Evolutionary conservation across 2,113 vertebrate species (phyloP), one percentile per base, ranked within the genome.

Genomic region (Phylloscopus whistleri): DNA sequence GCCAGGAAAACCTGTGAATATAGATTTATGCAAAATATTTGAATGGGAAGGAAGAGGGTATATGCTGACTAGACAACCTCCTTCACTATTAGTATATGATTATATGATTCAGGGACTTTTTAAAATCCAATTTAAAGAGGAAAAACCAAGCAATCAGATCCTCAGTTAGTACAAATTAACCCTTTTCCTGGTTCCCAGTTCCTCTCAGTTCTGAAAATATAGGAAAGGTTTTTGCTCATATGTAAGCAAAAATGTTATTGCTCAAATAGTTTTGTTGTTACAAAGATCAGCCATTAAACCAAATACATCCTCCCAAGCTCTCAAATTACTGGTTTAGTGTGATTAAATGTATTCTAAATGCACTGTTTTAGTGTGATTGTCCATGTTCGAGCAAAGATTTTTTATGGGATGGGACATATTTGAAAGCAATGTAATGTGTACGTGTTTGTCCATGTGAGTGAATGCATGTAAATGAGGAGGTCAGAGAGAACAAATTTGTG

Each of bases 371-470:
- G 6, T 28, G 24, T 43, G 51, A 73, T 62, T 64, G 9, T 30
- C 7, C 7, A 7, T 9, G 13, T 72, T 78, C 28, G 9, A 53
- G 10, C 33, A 24, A 7, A 31, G 24, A 24, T 31, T 91, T 91
- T 78, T 75, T 37, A 74, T 69, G 41, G 5, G 6, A 31, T 12
- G 17, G 6, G 13, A 87, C 9, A 3, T 56, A 22, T 69, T 55
- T 49, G 58, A 83, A 83, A 85, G 19, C 39, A 64, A 15, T 24
- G 18, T 26, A 18, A 5, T 22, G 4, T 26, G 10, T 16, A 7
- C 0, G 0, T 63, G 27, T 49, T 69, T 84, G 11, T 53, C 37
- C 2, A 1, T 11, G 10, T 31, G 19, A 37, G 15, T 73, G 20
- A 17, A 62, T 39, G 43, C 39, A 28, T 39, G 23, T 49, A 49